Conservation (phyloP, 2,888 invertebrate genomes). For the Mythimna lalbum region DNA sequence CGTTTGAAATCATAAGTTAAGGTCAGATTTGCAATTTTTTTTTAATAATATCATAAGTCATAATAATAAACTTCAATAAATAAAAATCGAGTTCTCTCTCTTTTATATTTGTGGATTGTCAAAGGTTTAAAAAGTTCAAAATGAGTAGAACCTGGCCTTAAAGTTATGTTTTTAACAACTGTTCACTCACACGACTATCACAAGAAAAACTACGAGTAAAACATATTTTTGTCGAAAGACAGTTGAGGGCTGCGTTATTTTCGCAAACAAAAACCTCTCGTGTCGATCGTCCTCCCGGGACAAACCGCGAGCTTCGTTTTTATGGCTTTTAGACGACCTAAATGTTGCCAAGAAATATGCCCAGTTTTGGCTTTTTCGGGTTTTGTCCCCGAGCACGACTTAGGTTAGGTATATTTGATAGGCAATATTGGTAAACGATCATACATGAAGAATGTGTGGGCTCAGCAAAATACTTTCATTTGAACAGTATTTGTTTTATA, state of each 20-base stretch:
- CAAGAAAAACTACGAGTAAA: not conserved
- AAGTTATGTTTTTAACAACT: not conserved
- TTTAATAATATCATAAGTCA: too few species aligned
- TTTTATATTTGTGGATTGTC: too few species aligned
- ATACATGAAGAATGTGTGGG: not conserved
- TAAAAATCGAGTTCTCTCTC: too few species aligned
- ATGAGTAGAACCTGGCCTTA: too few species aligned
- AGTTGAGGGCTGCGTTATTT: constrained; percentile 15
- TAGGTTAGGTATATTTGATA: constrained; percentile 8
- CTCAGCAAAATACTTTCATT: not conserved
- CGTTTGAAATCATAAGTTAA: too few species aligned
- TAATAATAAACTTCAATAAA: too few species aligned
- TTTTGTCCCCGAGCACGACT: constrained; percentile 4
- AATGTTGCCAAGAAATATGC: not conserved
- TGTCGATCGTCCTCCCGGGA: constrained; percentile 17
- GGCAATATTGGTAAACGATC: constrained; percentile 19
- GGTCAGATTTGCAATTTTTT: too few species aligned
- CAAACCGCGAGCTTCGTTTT: constrained; percentile 5
- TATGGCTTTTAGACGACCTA: constrained; percentile 11
- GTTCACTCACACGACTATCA: not conserved
- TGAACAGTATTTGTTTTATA: not conserved
- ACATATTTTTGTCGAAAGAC: constrained; percentile 19
- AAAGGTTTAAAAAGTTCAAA: too few species aligned
- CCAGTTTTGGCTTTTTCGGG: not conserved
- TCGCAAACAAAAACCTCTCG: constrained; percentile 21